Base-by-base conservation (phyloP, 1,140 invertebrate species). In the Cherax quadricarinatus region DNA sequence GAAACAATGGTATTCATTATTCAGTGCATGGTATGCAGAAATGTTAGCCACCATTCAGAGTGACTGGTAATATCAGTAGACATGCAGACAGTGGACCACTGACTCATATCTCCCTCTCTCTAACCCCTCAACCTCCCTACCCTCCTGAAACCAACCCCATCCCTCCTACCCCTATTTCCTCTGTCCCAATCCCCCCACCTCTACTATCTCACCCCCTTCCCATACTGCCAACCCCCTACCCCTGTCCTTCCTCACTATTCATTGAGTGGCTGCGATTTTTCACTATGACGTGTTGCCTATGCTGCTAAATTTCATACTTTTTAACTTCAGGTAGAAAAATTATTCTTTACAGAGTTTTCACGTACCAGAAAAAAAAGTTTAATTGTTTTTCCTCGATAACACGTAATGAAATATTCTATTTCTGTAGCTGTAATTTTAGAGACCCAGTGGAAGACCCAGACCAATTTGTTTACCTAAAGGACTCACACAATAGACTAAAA, bases 291-390 rank as follows among this genome's bases (percentile, higher is more conserved):
- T 62, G 57, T 53, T 62, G 24, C n/a, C 57, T 62, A 48, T 84
- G 82, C 53, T 84, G 82, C 82, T 62, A 84, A 82, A 84, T 84
- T 62, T 62, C 62, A 84, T 62, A 62, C 53, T 84, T 84, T 83
- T 84, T 84, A 53, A 62, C 82, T 21, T 84, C 82, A 41, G 82
- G 53, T 62, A 14, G 82, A 84, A 84, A 84, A 24, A 84, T 53
- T 41, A 14, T 84, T 84, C 53, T 84, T 62, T 84, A 62, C 57
- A 51, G 81, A 3, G 6, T 18, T 66, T 18, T 66, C 66, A 41
- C 30, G 30, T 41, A 41, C 30, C 30, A 21, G 18, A 70, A n/a
- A 21, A 70, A 70, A 70, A 70, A n/a, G 9, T 24, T 75, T 30
- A 9, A 75, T 75, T 75, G 70, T 75, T 75, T 75, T 24, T 24